These are phyloP conservation scores for Mechanitis messenoides DNA, from an alignment of 2,888 invertebrate species.

Conservation along the genomic window DNA sequence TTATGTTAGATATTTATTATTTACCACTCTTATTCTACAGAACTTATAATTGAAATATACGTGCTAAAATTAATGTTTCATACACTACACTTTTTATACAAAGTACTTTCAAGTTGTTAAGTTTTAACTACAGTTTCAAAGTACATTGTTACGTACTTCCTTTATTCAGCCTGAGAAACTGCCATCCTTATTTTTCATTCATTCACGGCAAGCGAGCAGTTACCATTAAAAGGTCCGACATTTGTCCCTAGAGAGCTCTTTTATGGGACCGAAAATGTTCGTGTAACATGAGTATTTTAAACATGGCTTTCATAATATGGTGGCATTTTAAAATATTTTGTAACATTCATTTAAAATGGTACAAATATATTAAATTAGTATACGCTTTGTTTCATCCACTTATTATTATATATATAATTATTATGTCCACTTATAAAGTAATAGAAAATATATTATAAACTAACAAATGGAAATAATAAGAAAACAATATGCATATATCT, in stretches of 20 bases:
- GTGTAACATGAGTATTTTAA: slow-evolving; percentile 34
- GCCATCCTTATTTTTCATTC: slow-evolving; percentile 54
- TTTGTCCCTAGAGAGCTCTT: slow-evolving; percentile 61
- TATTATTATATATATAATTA: too few relatives aligned
- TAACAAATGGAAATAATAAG: background rate
- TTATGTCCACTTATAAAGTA: too few relatives aligned
- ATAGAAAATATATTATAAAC: background rate
- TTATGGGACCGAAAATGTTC: slow-evolving; percentile 46
- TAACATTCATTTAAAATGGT: background rate
- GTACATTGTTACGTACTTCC: slow-evolving; percentile 29
- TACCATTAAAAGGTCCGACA: slow-evolving; percentile 63
- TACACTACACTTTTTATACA: slow-evolving; percentile 25
- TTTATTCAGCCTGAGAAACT: slow-evolving; percentile 31
- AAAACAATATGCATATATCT: slow-evolving; percentile 23
- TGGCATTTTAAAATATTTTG: slow-evolving; percentile 8
- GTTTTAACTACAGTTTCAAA: slow-evolving; percentile 23
- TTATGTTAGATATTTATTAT: too few relatives aligned
- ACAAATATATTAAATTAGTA: too few relatives aligned
- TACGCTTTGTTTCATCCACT: too few relatives aligned
- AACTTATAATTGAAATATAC: too few relatives aligned
- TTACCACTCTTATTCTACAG: too few relatives aligned
- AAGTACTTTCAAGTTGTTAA: too few relatives aligned
- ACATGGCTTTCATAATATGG: slow-evolving; percentile 19
- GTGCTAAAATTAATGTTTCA: too few relatives aligned
- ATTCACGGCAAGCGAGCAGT: slow-evolving; percentile 51